A percentile compares a stretch with the other conserved stretches of the same genome.
Conservation (phyloP, 1,140 invertebrate genomes). For the Holotrichia oblita region DNA sequence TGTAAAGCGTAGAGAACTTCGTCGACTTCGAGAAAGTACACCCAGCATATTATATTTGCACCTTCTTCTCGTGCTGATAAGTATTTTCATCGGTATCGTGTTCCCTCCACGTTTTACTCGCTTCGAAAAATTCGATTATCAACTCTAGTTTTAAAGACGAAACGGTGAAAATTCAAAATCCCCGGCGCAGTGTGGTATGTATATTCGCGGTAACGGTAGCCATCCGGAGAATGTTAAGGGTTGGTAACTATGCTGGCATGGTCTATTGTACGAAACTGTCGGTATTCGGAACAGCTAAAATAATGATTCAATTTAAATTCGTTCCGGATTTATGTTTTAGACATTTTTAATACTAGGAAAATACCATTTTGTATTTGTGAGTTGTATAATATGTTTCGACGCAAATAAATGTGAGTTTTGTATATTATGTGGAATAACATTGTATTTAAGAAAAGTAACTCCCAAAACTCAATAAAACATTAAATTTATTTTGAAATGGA, state of each 20-base stretch:
- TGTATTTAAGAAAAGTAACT: too few species aligned
- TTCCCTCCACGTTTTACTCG: not conserved
- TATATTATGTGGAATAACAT: too few species aligned
- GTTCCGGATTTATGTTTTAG: conserved; percentile 8
- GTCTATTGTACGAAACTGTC: not conserved
- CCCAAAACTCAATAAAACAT: too few species aligned
- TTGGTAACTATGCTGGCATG: not conserved
- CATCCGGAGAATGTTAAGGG: not conserved
- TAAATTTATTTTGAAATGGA: too few species aligned
- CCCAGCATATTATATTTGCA: not conserved
- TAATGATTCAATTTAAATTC: conserved; percentile 2
- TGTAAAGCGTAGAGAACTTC: not conserved
- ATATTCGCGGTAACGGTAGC: not conserved
- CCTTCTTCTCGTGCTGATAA: not conserved
- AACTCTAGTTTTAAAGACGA: not conserved
- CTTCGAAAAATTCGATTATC: conserved; percentile 8
- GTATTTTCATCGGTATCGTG: conserved; percentile 1
- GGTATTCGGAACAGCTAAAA: not conserved
- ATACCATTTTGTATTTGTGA: too few species aligned
- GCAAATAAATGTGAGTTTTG: too few species aligned
- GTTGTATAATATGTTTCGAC: too few species aligned
- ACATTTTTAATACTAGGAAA: too few species aligned
- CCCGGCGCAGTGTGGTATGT: not conserved
- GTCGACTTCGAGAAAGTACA: too few species aligned
- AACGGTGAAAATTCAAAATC: not conserved